phyloP scores from a whole-genome alignment of 2,888 invertebrate genomes.

The Serripes groenlandicus region DNA sequence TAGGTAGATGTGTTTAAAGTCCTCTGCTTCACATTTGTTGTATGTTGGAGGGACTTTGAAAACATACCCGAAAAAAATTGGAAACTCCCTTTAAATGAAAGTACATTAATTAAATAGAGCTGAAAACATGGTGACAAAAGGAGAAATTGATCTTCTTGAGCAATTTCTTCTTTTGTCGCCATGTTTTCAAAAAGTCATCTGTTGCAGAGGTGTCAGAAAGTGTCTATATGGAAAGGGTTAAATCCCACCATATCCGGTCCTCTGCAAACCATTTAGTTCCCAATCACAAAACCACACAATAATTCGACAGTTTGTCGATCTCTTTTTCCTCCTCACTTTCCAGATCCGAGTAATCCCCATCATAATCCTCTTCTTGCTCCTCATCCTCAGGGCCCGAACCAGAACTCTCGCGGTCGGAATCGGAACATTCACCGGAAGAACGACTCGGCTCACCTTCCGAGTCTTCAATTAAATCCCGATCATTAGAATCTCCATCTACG shows the following conservation, averaged over 20 bases:
- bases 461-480: too few species aligned
- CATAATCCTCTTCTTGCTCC: conserved; percentile 52
- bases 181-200: too few species aligned
- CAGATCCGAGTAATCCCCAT: conserved; percentile 58
- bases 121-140: too few species aligned
- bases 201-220: too few species aligned
- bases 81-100: too few species aligned
- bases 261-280: neutral
- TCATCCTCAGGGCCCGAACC: conserved; percentile 35
- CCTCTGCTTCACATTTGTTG: too few species aligned
- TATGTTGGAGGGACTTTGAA: too few species aligned
- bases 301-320: neutral
- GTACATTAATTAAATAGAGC: too few species aligned
- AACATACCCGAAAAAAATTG: too few species aligned
- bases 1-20: too few species aligned
- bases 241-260: neutral
- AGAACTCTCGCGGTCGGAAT: conserved; percentile 26
- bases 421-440: neutral
- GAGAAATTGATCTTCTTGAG: neutral
- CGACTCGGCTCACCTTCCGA: too few species aligned
- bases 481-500: neutral
- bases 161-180: neutral
- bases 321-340: conserved; percentile 46
- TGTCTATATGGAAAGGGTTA: too few species aligned
- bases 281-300: conserved; percentile 36